A percentile compares a stretch with the other conserved stretches of the same genome.
phyloP scores from a whole-genome alignment of 2,797 vertebrate genomes.

The Siniperca scherzeri region DNA sequence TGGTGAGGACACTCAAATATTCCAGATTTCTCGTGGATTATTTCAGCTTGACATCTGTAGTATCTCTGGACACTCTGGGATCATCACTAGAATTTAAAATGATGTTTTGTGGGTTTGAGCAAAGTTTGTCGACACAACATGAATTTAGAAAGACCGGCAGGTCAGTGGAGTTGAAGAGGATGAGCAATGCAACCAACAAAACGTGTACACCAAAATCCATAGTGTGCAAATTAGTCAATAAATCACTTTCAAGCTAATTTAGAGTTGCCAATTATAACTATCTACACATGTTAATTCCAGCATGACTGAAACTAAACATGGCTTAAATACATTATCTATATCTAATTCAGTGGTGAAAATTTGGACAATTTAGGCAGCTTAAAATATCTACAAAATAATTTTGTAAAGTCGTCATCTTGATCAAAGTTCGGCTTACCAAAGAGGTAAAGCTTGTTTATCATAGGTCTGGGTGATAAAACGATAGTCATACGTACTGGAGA shows the following conservation, averaged over 20 bases:
- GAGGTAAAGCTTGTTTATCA: constrained; percentile 11
- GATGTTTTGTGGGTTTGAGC: background rate
- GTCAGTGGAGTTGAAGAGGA: background rate
- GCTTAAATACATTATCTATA: background rate
- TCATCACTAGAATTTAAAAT: constrained; percentile 17
- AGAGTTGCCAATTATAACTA: background rate
- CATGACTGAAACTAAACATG: background rate
- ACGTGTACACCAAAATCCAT: background rate
- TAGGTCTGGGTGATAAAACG: too few relatives aligned
- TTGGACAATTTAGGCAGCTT: background rate
- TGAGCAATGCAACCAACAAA: background rate
- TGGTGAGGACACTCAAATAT: background rate
- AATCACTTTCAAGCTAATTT: background rate
- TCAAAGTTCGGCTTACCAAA: background rate
- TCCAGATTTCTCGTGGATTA: background rate
- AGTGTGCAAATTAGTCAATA: background rate
- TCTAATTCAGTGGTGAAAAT: background rate
- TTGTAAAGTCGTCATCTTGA: background rate
- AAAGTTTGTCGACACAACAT: constrained; percentile 8
- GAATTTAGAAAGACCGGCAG: background rate
- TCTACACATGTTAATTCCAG: background rate
- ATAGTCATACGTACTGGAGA: too few relatives aligned
- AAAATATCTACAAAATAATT: background rate
- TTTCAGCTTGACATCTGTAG: background rate
- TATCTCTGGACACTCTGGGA: background rate